phyloP scores from a whole-genome alignment of 2,888 invertebrate genomes.

The Mesopsocus fuscifrons region DNA sequence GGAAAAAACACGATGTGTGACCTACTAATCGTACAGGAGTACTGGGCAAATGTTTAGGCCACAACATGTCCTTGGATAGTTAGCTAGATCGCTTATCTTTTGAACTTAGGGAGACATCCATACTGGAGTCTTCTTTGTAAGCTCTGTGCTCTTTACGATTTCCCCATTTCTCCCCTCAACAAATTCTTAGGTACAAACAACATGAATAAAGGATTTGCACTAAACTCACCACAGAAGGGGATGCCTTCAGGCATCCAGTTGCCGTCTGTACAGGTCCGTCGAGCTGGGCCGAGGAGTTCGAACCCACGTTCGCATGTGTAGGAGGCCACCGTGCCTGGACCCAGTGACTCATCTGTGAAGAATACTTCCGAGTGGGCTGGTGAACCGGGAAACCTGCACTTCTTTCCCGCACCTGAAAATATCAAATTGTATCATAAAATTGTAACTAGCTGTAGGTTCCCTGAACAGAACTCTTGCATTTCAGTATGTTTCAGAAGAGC shows the following conservation, averaged over 20 bases:
- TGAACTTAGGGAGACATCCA: too few relatives aligned
- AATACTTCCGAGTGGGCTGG: conserved; percentile 71
- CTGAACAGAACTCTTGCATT: background rate
- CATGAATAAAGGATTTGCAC: too few relatives aligned
- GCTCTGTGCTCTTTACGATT: too few relatives aligned
- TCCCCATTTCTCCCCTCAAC: too few relatives aligned
- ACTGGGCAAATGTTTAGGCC: too few relatives aligned
- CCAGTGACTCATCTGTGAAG: conserved; percentile 45
- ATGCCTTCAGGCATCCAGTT: conserved; percentile 79
- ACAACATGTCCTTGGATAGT: too few relatives aligned
- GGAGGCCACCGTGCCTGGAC: conserved; percentile 49
- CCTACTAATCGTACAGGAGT: too few relatives aligned
- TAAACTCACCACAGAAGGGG: conserved; percentile 88
- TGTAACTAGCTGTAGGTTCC: conserved; percentile 12
- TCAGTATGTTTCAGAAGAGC: conserved; percentile 14
- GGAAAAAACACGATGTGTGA: too few relatives aligned
- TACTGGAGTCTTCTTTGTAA: too few relatives aligned
- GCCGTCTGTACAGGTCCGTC: conserved; percentile 52
- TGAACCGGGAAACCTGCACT: conserved; percentile 74
- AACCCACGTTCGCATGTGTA: conserved; percentile 80
- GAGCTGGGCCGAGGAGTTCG: conserved; percentile 71
- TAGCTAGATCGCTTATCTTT: too few relatives aligned
- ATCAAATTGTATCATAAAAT: conserved; percentile 4
- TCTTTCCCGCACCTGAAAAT: conserved; percentile 17
- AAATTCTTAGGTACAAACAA: too few relatives aligned